phyloP scores from a whole-genome alignment of 2,888 invertebrate genomes.

The Candidula unifasciata region DNA sequence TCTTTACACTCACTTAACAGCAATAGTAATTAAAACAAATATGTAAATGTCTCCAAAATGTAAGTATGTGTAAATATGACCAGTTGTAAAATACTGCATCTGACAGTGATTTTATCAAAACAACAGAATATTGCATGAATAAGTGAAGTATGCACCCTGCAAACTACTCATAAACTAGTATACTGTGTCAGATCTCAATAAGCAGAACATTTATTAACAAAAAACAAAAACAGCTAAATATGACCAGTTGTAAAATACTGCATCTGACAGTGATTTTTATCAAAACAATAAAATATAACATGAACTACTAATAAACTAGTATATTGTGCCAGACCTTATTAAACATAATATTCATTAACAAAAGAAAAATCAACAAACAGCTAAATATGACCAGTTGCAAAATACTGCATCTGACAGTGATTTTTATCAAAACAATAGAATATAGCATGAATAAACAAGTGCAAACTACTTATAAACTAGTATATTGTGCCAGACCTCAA shows the following conservation, averaged over 20 bases:
- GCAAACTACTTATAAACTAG: background rate
- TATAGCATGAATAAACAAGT: background rate
- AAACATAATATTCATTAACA: background rate
- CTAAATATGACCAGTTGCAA: conserved; percentile 32
- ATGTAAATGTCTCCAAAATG: background rate
- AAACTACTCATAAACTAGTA: background rate
- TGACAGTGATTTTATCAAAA: conserved; percentile 37
- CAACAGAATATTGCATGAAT: background rate
- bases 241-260: conserved; percentile 40
- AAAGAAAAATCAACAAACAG: too few relatives aligned
- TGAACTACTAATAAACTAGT: background rate
- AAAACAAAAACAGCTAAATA: conserved; percentile 10
- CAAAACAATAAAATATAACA: background rate
- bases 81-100: conserved; percentile 44
- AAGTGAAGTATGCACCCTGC: background rate
- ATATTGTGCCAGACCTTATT: background rate
- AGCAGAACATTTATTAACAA: background rate
- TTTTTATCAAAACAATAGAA: conserved; percentile 16
- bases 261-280: conserved; percentile 42
- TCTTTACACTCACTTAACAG: conserved; percentile 15
- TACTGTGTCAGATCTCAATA: background rate
- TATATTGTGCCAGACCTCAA: background rate
- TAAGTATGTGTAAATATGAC: conserved; percentile 5
- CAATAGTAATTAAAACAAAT: conserved; percentile 10
- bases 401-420: conserved; percentile 44